Conservation (phyloP, 2,113 vertebrate species). For the Malaclemys terrapin region DNA sequence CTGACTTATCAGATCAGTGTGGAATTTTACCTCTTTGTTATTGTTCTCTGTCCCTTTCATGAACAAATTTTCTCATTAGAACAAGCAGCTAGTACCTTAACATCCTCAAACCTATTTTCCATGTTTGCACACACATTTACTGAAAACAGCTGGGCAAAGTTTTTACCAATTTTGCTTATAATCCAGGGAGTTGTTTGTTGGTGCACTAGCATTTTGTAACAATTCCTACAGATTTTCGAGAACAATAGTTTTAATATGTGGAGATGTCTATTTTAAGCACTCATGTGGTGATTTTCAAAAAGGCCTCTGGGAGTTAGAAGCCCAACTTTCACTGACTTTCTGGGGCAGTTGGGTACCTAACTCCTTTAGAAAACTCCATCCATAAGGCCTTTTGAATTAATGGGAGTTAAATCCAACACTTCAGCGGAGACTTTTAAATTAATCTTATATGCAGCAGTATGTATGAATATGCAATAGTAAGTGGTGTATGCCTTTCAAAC, state of each 20-base stretch:
- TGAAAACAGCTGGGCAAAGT: background rate
- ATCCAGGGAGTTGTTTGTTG: background rate
- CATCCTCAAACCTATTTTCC: background rate
- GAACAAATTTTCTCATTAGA: background rate
- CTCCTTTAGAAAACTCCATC: background rate
- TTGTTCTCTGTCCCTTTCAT: background rate
- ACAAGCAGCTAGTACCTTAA: background rate
- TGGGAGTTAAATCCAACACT: accelerated
- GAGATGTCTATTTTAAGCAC: background rate
- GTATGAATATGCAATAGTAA: accelerated
- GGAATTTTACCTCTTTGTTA: background rate
- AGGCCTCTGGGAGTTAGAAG: background rate
- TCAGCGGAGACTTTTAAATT: accelerated
- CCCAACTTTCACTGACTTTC: accelerated
- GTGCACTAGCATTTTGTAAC: background rate
- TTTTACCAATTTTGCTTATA: background rate
- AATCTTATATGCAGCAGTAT: accelerated
- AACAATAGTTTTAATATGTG: background rate
- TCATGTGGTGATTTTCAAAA: background rate
- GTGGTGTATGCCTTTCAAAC: background rate
- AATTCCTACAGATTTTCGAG: accelerated
- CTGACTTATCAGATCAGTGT: background rate
- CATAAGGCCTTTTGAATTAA: background rate
- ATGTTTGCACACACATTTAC: background rate
- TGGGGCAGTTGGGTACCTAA: accelerated